Conservation (phyloP, 2,113 vertebrate genomes). For the Muntiacus reevesi region DNA sequence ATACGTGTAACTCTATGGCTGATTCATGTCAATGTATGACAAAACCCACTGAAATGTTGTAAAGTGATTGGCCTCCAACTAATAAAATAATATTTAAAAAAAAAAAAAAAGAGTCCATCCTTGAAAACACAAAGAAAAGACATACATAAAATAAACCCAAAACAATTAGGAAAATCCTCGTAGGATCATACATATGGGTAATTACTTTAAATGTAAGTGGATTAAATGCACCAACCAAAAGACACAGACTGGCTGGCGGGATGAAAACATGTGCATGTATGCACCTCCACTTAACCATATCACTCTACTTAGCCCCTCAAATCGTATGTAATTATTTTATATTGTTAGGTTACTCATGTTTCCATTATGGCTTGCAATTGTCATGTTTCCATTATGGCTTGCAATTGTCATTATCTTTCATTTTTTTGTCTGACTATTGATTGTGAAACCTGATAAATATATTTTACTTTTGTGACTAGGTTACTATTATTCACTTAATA, state of each 20-base stretch:
- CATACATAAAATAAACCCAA: background rate
- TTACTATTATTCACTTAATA: background rate
- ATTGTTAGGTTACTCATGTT: background rate
- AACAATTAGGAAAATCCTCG: background rate
- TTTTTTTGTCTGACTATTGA: background rate
- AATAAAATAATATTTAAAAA: too few species aligned
- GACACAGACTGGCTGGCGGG: background rate
- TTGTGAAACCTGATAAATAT: background rate
- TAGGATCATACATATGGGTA: background rate
- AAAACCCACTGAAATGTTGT: too few species aligned
- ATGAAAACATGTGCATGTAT: background rate
- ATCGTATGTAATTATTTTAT: background rate
- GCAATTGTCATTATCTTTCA: background rate
- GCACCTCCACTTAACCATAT: background rate
- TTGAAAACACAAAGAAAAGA: background rate
- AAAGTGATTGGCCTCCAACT: too few species aligned
- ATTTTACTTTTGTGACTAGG: background rate
- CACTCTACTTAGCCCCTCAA: background rate
- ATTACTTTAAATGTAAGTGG: background rate
- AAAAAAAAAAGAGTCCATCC: constrained; percentile 24
- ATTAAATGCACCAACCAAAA: background rate
- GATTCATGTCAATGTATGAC: too few species aligned
- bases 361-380: background rate
- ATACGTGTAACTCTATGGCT: too few species aligned
- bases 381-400: background rate